A percentile compares a stretch with the other conserved stretches of the same genome.
These are phyloP conservation scores for Meteorus cinctellus DNA, from an alignment of 2,888 invertebrate genomes.

Conservation along the genomic window DNA sequence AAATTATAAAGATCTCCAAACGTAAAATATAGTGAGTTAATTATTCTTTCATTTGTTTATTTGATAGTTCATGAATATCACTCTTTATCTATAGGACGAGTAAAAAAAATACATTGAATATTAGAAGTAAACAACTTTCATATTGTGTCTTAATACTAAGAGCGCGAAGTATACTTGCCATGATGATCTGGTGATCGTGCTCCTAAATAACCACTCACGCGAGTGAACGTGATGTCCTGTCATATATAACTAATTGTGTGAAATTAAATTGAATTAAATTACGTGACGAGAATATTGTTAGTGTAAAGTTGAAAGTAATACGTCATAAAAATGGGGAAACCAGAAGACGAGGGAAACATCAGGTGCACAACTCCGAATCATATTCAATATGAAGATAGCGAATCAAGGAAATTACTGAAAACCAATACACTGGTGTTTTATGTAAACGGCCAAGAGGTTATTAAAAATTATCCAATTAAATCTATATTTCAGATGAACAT, in stretches of 20 bases:
- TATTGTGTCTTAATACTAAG: not conserved
- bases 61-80: not conserved
- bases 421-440: conserved; percentile 75
- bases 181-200: not conserved
- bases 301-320: not conserved
- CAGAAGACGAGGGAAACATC: conserved; percentile 32
- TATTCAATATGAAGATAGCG: conserved; percentile 5
- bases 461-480: not conserved
- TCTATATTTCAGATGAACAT: conserved; percentile 18
- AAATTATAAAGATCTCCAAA: not conserved
- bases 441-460: conserved; percentile 80
- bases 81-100: not conserved
- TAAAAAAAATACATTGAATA: not conserved
- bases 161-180: not conserved
- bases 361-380: not conserved
- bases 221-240: not conserved
- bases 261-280: not conserved
- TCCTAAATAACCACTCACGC: not conserved
- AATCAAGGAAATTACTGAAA: conserved; percentile 7
- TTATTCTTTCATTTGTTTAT: not conserved
- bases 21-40: not conserved
- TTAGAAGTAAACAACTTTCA: conserved; percentile 22
- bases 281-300: no score
- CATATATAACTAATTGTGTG: not conserved
- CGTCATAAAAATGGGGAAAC: conserved; percentile 36